phyloP scores from a whole-genome alignment of 2,888 invertebrate genomes.

The Sympetrum striolatum region DNA sequence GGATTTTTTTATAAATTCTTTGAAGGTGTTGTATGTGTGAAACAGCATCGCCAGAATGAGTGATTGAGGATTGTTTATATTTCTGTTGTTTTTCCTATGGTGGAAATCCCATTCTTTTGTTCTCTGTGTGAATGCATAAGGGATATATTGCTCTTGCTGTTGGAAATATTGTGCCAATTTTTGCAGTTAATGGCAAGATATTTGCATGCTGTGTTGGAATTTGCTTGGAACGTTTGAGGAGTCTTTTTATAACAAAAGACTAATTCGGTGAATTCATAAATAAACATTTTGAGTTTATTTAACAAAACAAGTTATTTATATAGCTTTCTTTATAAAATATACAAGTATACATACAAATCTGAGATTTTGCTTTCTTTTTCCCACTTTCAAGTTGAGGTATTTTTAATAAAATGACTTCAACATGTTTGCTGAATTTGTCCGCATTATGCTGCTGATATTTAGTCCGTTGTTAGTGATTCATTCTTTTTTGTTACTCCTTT shows the following conservation, averaged over 20 bases:
- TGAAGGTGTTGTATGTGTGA: not conserved
- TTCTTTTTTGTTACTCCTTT: not conserved
- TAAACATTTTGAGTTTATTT: constrained; percentile 28
- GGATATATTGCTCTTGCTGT: not conserved
- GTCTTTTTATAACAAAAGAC: constrained; percentile 19
- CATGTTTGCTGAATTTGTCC: not conserved
- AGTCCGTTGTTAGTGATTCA: not conserved
- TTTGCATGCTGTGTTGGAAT: not conserved
- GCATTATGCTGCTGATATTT: not conserved
- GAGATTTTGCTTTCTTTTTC: not conserved
- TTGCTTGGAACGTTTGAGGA: not conserved
- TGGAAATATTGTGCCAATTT: not conserved
- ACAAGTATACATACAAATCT: not conserved
- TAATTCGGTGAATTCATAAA: not conserved
- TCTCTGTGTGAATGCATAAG: not conserved
- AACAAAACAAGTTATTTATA: constrained; percentile 17
- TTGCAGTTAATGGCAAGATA: constrained; percentile 16
- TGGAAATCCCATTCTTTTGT: not conserved
- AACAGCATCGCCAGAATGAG: not conserved
- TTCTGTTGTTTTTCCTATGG: not conserved
- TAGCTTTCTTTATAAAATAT: constrained; percentile 15
- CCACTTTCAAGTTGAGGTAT: not conserved
- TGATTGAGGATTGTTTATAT: not conserved
- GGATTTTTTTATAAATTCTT: not conserved
- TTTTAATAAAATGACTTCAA: not conserved